These are phyloP conservation scores for Anguilla rostrata DNA, from an alignment of 2,113 vertebrate species.

Conservation along the genomic window DNA sequence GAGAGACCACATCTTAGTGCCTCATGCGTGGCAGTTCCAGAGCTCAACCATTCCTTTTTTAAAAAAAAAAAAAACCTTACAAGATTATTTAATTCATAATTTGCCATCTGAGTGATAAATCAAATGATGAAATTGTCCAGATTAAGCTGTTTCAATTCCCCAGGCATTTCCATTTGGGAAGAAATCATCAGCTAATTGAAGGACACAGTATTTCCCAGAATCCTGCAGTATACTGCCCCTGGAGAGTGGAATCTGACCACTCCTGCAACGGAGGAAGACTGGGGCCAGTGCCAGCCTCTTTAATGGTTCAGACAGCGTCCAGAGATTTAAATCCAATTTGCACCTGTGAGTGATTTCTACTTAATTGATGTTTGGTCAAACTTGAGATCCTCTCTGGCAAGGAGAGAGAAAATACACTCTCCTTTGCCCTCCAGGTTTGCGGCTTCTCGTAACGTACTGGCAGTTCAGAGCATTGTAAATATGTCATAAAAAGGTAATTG, in stretches of 20 bases:
- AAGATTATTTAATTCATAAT: background rate
- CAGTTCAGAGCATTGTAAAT: background rate
- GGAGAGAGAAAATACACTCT: slow-evolving; percentile 3
- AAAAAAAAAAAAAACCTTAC: no score
- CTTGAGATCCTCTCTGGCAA: background rate
- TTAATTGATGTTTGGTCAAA: slow-evolving; percentile 14
- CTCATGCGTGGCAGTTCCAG: background rate
- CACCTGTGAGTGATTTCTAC: slow-evolving; percentile 14
- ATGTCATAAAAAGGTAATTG: slow-evolving; percentile 1
- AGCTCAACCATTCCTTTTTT: no score
- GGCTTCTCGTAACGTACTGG: background rate
- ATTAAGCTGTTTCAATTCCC: background rate
- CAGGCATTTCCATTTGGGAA: background rate
- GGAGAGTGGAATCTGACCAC: background rate
- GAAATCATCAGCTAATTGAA: background rate
- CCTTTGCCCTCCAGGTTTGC: background rate
- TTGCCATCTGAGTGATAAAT: background rate
- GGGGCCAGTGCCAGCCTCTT: background rate
- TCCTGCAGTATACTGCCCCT: background rate
- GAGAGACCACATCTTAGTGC: background rate
- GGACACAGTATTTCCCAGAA: background rate
- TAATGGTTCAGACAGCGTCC: background rate
- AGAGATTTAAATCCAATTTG: slow-evolving; percentile 22
- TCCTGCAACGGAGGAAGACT: background rate
- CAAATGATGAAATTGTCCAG: background rate